Evolutionary conservation across 2,797 vertebrate species (phyloP).

Genomic region (Mormyrus proboscirostris): DNA sequence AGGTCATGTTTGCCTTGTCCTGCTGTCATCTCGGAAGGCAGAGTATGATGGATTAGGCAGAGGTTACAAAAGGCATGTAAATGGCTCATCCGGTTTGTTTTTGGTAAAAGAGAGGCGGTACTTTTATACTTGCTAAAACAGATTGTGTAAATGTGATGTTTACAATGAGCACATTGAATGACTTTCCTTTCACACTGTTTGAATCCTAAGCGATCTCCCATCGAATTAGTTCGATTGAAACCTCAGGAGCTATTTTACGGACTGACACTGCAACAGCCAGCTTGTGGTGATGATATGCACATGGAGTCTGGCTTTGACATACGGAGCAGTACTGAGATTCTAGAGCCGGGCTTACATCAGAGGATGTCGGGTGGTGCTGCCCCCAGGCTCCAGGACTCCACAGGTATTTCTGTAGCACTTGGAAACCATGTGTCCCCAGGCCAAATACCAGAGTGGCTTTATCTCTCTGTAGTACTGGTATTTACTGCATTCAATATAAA

Average conservation of each 20-base stretch:
- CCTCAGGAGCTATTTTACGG: background rate
- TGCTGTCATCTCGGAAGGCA: background rate
- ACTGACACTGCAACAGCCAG: background rate
- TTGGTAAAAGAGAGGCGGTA: background rate
- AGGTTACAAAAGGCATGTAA: background rate
- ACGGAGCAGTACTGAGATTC: too few species aligned
- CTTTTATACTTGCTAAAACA: background rate
- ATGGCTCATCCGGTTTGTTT: background rate
- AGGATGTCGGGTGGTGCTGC: background rate
- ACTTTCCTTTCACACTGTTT: background rate
- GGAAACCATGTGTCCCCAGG: too few species aligned
- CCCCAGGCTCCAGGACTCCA: too few species aligned
- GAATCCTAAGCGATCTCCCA: background rate
- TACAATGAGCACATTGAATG: background rate
- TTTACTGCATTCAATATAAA: too few species aligned
- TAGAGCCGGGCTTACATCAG: background rate
- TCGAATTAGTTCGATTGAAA: background rate
- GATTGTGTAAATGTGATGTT: background rate
- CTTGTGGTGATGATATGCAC: background rate
- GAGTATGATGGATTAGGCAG: background rate
- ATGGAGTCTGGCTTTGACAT: background rate
- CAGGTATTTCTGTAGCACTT: too few species aligned
- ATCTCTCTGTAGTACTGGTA: too few species aligned
- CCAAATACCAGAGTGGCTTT: too few species aligned
- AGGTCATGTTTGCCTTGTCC: background rate